Evolutionary conservation across 1,140 invertebrate species (phyloP), one percentile per base, ranked within the genome.

Genomic region (Hestina assimilis): DNA sequence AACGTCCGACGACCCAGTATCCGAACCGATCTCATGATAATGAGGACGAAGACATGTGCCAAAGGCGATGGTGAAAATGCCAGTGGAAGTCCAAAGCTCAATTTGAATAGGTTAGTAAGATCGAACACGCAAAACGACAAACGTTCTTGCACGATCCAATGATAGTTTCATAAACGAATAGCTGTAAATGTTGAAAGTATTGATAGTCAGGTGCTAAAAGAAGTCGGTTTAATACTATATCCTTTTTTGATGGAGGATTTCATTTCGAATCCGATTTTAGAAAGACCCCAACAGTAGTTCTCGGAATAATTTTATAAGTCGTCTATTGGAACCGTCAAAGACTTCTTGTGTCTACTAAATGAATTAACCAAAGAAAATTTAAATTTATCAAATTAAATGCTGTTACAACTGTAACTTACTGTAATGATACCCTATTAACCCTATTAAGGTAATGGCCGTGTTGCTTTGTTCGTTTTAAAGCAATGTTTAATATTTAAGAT

Each of bases 1-100:
- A 96, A 96, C 75, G 95, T 94, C 0, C 86, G 95, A 26, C 89
- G 95, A 33, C 95, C 95, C 4, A 95, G 94, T 78, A 95, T 96
- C 53, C 90, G 95, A 42, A 96, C 95, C 3, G 95, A 96, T 79
- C 90, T 96, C 35, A 93, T 96, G 90, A 93, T 95, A 50, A 94
- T 96, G 91, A 92, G 94, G 74, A 94, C 93, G 50, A 95, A 95
- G 81, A 94, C 92, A 31, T 93, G 92, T 87, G 92, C 91, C 54
- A 90, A 93, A 75, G 92, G 91, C 4, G 92, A 93, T 50, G 90
- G 89, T 6, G 90, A 91, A 38, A 88, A 87, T 14, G 77, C 87
- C 20, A 84, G 86, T 47, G 86, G 87, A 6, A 89, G 86, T 51
- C 87, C 87, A 3, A 89, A 89, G 66, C 73, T 89, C 54, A 89